A percentile compares a stretch with the other conserved stretches of the same genome.
Conservation (phyloP, 2,113 vertebrate species). For the Carettochelys insculpta region DNA sequence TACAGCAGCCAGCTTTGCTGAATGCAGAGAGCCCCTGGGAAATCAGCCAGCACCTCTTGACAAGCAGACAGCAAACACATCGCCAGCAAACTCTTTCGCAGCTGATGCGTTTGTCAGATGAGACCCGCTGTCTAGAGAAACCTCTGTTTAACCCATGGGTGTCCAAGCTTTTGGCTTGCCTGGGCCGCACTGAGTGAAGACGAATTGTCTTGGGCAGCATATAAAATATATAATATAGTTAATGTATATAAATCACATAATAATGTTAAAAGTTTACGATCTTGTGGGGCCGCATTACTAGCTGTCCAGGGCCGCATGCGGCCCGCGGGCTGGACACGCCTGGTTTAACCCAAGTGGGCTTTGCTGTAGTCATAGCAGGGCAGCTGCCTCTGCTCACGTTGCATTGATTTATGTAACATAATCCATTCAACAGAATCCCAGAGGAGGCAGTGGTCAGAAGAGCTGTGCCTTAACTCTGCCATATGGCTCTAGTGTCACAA, state of each 20-base stretch:
- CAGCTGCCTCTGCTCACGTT: background rate
- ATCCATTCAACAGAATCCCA: background rate
- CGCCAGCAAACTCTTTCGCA: background rate
- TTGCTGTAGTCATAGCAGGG: background rate
- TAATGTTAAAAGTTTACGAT: too few species aligned
- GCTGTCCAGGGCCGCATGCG: too few species aligned
- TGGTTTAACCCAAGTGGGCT: background rate
- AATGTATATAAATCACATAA: too few species aligned
- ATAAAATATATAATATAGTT: too few species aligned
- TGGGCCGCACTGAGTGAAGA: too few species aligned
- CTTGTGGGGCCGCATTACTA: too few species aligned
- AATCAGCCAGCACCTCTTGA: background rate
- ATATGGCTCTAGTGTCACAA: background rate
- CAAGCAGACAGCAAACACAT: background rate
- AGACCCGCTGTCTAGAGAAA: background rate
- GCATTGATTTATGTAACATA: background rate
- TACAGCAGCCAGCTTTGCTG: background rate
- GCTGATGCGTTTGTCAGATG: background rate
- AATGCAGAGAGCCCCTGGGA: background rate
- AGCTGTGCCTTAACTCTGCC: background rate
- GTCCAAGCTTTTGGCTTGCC: too few species aligned
- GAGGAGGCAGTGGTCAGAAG: background rate
- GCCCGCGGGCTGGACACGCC: background rate
- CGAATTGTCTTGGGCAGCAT: too few species aligned
- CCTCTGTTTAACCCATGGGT: background rate